Percentiles rank a stretch among this genome's conserved stretches.
phyloP scores from a whole-genome alignment of 2,797 vertebrate species.

The Glossophaga mutica region DNA sequence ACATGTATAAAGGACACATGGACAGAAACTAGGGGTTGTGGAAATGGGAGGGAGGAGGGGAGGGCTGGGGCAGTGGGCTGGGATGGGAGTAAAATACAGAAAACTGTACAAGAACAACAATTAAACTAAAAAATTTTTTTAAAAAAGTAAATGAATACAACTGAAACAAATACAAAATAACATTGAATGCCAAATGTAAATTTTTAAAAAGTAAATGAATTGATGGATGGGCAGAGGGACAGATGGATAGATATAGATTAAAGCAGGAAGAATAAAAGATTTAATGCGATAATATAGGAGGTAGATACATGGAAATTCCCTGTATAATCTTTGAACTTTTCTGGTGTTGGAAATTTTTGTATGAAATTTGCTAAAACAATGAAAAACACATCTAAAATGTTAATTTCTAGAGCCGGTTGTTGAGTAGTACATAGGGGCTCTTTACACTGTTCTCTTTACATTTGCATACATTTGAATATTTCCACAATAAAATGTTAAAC shows the following conservation, averaged over 20 bases:
- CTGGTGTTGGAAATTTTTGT: neutral
- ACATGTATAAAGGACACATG: too few species aligned
- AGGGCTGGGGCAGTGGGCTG: too few species aligned
- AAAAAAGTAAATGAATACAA: neutral
- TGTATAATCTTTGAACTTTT: neutral
- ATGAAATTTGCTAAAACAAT: neutral
- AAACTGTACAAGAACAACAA: too few species aligned
- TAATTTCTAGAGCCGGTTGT: neutral
- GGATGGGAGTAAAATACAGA: too few species aligned
- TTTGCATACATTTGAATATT: neutral
- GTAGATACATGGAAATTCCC: neutral
- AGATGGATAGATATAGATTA: neutral
- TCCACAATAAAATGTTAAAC: conserved; percentile 25
- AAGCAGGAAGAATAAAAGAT: neutral
- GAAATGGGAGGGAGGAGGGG: too few species aligned
- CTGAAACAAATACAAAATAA: neutral
- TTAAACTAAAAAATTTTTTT: too few species aligned
- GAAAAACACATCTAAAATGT: neutral
- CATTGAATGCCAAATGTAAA: neutral
- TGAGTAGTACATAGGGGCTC: neutral
- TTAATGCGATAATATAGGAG: neutral
- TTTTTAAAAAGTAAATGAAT: neutral
- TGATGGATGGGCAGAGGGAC: neutral
- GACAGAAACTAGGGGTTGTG: too few species aligned
- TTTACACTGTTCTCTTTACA: neutral